Evolutionary conservation across 2,113 vertebrate genomes (phyloP).

Genomic region (Prunella himalayana): DNA sequence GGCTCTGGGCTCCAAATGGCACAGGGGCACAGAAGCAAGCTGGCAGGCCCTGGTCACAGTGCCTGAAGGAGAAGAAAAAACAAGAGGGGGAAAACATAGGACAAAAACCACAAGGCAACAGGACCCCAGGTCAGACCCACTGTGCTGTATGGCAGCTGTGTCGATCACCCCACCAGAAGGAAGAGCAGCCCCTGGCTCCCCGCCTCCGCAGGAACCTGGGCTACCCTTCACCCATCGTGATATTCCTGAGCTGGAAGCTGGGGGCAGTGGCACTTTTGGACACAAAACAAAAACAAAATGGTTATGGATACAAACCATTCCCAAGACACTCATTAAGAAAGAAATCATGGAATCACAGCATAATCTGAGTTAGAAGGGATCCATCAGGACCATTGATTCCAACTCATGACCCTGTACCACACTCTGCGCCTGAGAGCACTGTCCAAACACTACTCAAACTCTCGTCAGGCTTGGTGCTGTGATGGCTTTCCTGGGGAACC

Average conservation of each 20-base stretch:
- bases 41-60: not conserved
- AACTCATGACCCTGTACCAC: no score
- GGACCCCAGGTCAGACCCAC: not conserved
- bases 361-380: not conserved
- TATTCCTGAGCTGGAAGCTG: rapidly evolving
- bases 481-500: not conserved
- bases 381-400: not conserved
- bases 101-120: not conserved
- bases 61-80: not conserved
- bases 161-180: no score
- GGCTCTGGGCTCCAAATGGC: not conserved
- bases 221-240: rapidly evolving
- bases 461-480: not conserved
- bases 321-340: not conserved
- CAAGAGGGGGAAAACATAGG: no score
- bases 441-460: not conserved
- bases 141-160: rapidly evolving
- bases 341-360: not conserved
- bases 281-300: not conserved
- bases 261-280: not conserved
- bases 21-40: not conserved
- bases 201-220: rapidly evolving
- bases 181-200: no score
- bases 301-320: rapidly evolving
- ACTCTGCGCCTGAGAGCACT: not conserved